These are phyloP conservation scores for Scaptomyza pallida DNA, from an alignment of 1,140 invertebrate genomes.

Conservation along the genomic window DNA sequence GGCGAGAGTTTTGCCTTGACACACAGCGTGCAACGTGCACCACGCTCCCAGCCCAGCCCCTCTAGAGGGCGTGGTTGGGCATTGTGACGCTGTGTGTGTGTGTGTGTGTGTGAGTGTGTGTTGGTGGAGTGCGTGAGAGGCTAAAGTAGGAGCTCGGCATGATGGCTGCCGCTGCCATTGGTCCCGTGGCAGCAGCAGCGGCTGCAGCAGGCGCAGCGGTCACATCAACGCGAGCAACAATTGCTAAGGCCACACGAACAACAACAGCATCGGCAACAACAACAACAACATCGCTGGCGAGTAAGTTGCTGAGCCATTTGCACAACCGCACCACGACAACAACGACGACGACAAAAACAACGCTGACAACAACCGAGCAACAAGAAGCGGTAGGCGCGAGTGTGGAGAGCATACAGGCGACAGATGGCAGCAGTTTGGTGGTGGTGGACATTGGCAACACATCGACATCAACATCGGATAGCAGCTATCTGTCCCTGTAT, in stretches of 20 bases:
- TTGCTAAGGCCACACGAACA: constrained; percentile 9
- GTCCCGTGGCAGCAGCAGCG: background rate
- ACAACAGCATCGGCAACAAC: constrained; percentile 8
- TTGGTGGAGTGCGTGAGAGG: constrained; percentile 12
- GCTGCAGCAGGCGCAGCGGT: too few relatives aligned
- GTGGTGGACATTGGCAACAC: constrained; percentile 21
- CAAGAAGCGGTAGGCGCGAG: background rate
- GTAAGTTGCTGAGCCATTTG: constrained; percentile 40
- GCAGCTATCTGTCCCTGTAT: constrained; percentile 59
- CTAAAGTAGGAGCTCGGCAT: constrained; percentile 4
- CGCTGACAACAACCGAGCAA: background rate
- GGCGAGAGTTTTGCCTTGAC: constrained; percentile 47
- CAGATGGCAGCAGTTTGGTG: background rate
- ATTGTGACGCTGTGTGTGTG: background rate
- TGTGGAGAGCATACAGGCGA: background rate
- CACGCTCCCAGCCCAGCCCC: constrained; percentile 48
- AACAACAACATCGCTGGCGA: constrained; percentile 25
- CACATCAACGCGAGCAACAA: constrained; percentile 29
- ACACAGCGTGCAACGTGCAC: constrained; percentile 40
- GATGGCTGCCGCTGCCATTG: constrained; percentile 11
- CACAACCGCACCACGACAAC: constrained; percentile 24
- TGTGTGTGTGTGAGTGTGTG: background rate
- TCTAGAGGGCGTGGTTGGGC: constrained; percentile 34
- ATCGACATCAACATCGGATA: constrained; percentile 6
- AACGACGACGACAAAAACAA: background rate